Conservation (phyloP, 2,797 vertebrate species). For the Smutsia temminckii region DNA sequence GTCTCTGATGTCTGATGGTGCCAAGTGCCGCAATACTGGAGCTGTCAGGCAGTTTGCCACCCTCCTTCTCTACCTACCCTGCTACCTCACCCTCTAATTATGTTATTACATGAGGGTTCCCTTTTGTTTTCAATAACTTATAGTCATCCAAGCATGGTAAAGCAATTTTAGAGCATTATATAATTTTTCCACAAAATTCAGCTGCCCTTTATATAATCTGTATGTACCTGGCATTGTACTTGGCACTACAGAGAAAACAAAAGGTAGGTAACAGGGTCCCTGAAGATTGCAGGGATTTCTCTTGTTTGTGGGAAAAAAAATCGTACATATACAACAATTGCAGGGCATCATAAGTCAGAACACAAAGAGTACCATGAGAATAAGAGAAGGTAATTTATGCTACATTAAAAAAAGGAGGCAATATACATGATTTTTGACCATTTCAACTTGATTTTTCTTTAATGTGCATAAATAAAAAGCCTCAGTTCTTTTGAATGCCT, state of each 20-base stretch:
- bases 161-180: conserved; percentile 69
- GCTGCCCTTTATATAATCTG: conserved; percentile 50
- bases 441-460: conserved; percentile 62
- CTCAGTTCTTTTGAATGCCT: conserved; percentile 69
- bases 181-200: conserved; percentile 65
- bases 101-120: conserved; percentile 31
- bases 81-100: not conserved
- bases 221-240: conserved; percentile 40
- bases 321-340: not conserved
- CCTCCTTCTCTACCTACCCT: not conserved
- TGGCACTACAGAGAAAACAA: conserved; percentile 39
- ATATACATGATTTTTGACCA: conserved; percentile 43
- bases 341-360: not conserved
- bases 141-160: conserved; percentile 51
- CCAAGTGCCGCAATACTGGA: not conserved
- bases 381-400: conserved; percentile 36
- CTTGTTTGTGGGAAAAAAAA: not conserved
- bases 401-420: conserved; percentile 24
- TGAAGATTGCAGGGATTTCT: not conserved
- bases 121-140: conserved; percentile 60
- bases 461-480: conserved; percentile 66
- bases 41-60: conserved; percentile 40
- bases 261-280: not conserved
- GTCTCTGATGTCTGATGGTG: conserved; percentile 47
- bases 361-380: conserved; percentile 8